These are phyloP conservation scores for Prunella strophiata DNA, from an alignment of 2,797 vertebrate genomes.

Conservation along the genomic window DNA sequence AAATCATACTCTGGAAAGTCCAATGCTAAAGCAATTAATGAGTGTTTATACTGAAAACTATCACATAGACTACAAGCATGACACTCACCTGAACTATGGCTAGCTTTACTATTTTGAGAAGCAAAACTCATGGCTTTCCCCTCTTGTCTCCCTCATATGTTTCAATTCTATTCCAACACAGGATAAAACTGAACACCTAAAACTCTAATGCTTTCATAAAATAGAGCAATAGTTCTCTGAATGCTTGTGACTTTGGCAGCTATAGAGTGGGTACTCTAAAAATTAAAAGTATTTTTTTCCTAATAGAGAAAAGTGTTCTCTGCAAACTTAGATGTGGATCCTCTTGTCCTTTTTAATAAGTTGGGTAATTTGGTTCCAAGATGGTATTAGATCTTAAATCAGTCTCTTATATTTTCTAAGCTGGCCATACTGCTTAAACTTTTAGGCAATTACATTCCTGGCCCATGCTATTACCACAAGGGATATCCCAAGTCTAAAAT, in stretches of 20 bases:
- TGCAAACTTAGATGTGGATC: neutral
- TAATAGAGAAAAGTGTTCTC: neutral
- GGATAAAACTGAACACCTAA: neutral
- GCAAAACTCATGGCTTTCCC: neutral
- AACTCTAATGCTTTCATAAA: neutral
- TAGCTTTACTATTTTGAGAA: neutral
- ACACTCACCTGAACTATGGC: neutral
- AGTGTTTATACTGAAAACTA: neutral
- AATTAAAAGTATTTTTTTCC: neutral
- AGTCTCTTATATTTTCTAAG: neutral
- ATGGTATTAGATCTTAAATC: neutral
- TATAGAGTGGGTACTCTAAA: neutral
- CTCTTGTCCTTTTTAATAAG: neutral
- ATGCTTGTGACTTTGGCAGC: neutral
- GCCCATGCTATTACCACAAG: neutral
- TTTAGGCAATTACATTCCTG: neutral
- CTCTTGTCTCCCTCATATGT: neutral
- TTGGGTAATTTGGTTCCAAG: neutral
- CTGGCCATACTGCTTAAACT: neutral
- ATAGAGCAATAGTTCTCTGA: neutral
- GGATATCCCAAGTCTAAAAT: neutral
- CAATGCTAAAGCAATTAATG: neutral
- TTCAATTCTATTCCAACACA: neutral
- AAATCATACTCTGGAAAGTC: neutral
- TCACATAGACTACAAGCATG: neutral